Evolutionary conservation across 2,888 invertebrate genomes (phyloP), one percentile per base, ranked within the genome.

Genomic region (Bursaphelenchus okinawaensis): DNA sequence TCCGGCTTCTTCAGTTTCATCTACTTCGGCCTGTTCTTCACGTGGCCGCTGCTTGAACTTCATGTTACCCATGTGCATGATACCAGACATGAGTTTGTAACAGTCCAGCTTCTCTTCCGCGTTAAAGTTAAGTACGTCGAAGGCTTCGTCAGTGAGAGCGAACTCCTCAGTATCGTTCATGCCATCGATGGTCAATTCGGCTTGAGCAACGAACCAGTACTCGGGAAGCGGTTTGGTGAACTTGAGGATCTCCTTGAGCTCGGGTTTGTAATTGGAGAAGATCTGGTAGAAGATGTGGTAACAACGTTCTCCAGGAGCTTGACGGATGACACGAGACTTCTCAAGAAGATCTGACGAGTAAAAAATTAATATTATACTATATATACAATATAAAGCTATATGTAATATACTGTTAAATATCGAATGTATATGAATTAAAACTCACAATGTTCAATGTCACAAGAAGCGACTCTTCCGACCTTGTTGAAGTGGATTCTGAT

Each of bases 1-100:
- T 65, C 74, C 70, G 29, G 79, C 79, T 16, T 78, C 80, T 86
- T 89, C 91, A 72, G 89, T 91, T 26, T 78, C 81, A 61, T 81
- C 81, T 51, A 78, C 90, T 86, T 95, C 95, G 87, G 94, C 94
- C 87, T 99, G 98, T 87, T 98, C 98, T 87, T 98, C 98, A 84
- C 98, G 92, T 88, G 96, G 96, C 87, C 96, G 92, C 88, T 99
- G 98, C 87, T 98, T 99, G 91, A 99, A 98, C 87, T 96, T 95
- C 93, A 98, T 93, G 85, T 92, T 90, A 87, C 98, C 98, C 90
- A 96, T 93, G 87, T 98, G 96, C 92, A 99, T 94, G 84, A 98
- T 94, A 84, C 93, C 88, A 83, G 93, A 92, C 81, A 94, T 94
- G 87, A 96, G 92, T 86, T 90, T 93, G 89, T 95, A 98, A 83